Base-by-base conservation (phyloP, 2,113 vertebrate genomes). In the Sphaerodactylus townsendi region DNA sequence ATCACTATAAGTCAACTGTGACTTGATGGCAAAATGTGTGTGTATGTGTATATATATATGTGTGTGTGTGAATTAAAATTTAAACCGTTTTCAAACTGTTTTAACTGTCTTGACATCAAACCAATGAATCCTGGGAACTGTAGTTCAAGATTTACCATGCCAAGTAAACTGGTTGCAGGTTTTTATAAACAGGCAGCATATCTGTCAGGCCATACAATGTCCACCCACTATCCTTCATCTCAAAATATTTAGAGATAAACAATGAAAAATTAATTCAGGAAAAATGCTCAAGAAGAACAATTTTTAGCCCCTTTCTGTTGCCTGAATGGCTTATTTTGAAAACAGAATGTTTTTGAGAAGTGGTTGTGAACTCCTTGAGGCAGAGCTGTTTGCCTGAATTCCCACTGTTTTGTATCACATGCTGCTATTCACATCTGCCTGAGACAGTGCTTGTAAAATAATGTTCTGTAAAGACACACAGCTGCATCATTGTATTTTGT, bases 371-470 rank as follows among this genome's bases (percentile, higher is more conserved):
- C 74, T 39, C 44, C 59, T 83, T 66, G 46, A 83, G 46, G 62
- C 73, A 68, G 72, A 48, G 44, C 44, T 76, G 33, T 66, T 83
- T 62, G 70, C 59, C 56, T 82, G 56, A 76, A 68, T 76, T 83
- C 46, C 73, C 73, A 68, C 53, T 76, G 73, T 64, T 77, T 76
- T 68, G 82, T 83, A 69, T 84, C 82, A 77, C 74, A 84, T 84
- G 74, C 37, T 70, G 8, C 82, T 50, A 53, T 77, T 83, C 73
- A 83, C 73, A 83, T 83, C 82, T 83, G 82, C 65, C 65, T 84
- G 28, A 41, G 82, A 77, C 64, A 41, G 35, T 14, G 48, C 74
- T 84, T 50, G 66, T 84, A 84, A 69, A 77, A 69, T 50, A 23
- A 77, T 69, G 35, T 84, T 77, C 30, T 84, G 48, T 69, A 84